These are phyloP conservation scores for Megalopta genalis DNA, from an alignment of 1,140 invertebrate genomes.

Conservation along the genomic window DNA sequence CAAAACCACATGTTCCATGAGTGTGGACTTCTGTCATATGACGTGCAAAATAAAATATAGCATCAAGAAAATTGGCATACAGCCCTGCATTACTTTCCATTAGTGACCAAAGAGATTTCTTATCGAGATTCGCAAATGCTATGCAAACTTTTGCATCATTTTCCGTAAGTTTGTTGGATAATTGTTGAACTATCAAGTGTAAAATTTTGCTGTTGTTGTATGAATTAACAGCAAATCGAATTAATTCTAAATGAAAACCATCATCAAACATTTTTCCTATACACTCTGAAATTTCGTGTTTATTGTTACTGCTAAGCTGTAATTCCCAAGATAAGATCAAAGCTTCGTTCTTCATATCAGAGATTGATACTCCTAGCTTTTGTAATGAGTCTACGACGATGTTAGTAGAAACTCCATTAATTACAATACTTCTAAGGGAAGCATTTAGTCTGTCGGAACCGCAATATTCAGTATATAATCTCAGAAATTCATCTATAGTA, in stretches of 20 bases:
- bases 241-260: slow-evolving; percentile 61
- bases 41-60: slow-evolving; percentile 80
- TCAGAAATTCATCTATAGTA: slow-evolving; percentile 67
- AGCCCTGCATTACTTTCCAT: slow-evolving; percentile 77
- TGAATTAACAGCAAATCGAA: slow-evolving; percentile 59
- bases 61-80: slow-evolving; percentile 79
- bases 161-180: slow-evolving; percentile 76
- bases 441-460: slow-evolving; percentile 68
- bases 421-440: slow-evolving; percentile 63
- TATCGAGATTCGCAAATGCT: slow-evolving; percentile 75
- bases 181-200: slow-evolving; percentile 75
- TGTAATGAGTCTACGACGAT: slow-evolving; percentile 64
- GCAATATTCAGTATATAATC: slow-evolving; percentile 65
- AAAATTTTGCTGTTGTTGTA: slow-evolving; percentile 71
- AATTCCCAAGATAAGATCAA: slow-evolving; percentile 73
- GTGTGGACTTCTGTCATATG: slow-evolving; percentile 73
- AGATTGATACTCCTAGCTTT: slow-evolving; percentile 58
- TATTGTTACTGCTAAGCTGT: slow-evolving; percentile 66
- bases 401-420: slow-evolving; percentile 63
- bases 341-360: slow-evolving; percentile 67
- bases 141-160: slow-evolving; percentile 79
- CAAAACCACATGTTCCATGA: slow-evolving; percentile 77
- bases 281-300: slow-evolving; percentile 63
- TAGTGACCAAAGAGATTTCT: slow-evolving; percentile 74
- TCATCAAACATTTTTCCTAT: slow-evolving; percentile 73